Conservation (phyloP, 2,113 vertebrate species). For the Okapia johnstoni region DNA sequence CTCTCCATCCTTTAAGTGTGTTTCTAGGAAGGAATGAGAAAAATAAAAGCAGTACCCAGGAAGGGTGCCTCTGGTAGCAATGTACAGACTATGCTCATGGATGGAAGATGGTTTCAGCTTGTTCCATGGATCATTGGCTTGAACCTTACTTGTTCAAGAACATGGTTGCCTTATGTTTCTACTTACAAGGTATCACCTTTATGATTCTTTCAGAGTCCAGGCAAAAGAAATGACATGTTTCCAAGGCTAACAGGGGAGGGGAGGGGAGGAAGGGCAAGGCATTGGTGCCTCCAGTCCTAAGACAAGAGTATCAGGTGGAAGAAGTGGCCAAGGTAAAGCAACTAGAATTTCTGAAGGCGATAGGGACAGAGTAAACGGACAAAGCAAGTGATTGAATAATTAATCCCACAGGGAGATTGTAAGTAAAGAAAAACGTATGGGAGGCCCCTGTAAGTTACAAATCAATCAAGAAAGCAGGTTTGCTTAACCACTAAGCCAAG, state of each 20-base stretch:
- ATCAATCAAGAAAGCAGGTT: background rate
- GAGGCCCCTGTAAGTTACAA: background rate
- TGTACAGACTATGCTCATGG: rapidly evolving
- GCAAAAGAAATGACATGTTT: background rate
- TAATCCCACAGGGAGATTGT: background rate
- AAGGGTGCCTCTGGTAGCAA: background rate
- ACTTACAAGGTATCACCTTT: background rate
- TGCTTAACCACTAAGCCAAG: background rate
- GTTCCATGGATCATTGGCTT: background rate
- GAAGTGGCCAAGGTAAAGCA: background rate
- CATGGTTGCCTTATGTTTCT: background rate
- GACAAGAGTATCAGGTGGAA: background rate
- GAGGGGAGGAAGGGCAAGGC: background rate
- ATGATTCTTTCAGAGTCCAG: background rate
- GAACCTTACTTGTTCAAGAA: background rate
- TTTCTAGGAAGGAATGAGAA: background rate
- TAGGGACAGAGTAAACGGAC: background rate
- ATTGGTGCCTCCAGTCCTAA: background rate
- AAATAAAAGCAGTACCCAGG: background rate
- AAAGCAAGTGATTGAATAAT: background rate
- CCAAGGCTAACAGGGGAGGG: background rate
- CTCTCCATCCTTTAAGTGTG: background rate
- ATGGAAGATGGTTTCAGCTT: background rate
- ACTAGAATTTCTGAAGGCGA: background rate
- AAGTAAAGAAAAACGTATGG: background rate